phyloP scores from a whole-genome alignment of 2,888 invertebrate genomes.

The Parnassius mnemosyne region DNA sequence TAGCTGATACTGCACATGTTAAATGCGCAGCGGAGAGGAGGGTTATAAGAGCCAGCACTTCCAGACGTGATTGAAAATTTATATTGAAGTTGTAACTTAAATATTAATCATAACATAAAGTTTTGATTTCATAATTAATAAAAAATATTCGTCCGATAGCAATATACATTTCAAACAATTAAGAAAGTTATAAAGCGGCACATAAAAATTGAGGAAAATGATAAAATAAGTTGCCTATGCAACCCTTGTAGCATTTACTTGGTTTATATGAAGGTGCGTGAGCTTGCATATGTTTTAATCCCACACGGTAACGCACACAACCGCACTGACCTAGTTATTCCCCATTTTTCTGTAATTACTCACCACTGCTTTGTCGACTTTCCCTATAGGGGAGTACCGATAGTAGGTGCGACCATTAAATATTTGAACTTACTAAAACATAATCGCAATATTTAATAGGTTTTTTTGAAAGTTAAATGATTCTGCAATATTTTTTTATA shows the following conservation, averaged over 20 bases:
- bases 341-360: constrained; percentile 79
- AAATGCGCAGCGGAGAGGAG: too few species aligned
- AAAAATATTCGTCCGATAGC: too few species aligned
- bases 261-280: constrained; percentile 27
- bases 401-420: constrained; percentile 31
- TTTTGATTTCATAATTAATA: too few species aligned
- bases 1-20: too few species aligned
- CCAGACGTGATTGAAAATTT: too few species aligned
- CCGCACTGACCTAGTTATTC: constrained; percentile 69
- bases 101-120: too few species aligned
- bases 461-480: constrained; percentile 21
- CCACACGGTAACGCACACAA: constrained; percentile 46
- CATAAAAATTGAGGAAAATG: too few species aligned
- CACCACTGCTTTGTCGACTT: constrained; percentile 66
- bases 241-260: constrained; percentile 24
- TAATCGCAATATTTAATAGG: constrained; percentile 15
- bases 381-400: constrained; percentile 50
- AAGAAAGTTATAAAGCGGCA: too few species aligned
- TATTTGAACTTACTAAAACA: constrained; percentile 23
- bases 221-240: constrained; percentile 2
- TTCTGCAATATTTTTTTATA: not conserved
- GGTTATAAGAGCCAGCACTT: too few species aligned
- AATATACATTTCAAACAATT: too few species aligned
- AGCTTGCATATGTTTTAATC: constrained; percentile 32
- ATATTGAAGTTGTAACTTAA: too few species aligned